Evolutionary conservation across 2,113 vertebrate genomes (phyloP), one percentile per base, ranked within the genome.

Genomic region (Xenopus laevis): DNA sequence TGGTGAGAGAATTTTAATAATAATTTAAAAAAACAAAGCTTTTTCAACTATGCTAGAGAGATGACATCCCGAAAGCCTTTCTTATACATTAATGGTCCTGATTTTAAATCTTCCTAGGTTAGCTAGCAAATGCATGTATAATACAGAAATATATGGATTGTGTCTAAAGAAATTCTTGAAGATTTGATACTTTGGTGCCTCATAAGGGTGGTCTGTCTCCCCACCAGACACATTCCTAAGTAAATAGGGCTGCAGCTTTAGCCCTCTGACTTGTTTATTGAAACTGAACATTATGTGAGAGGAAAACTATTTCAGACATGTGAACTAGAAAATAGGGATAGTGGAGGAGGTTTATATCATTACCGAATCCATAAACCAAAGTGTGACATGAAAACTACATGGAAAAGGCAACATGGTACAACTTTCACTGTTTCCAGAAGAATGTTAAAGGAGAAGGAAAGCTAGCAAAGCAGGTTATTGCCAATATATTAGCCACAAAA

Each of bases 231-330:
- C 30, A 40, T 63, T 63, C 23, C 61, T 63, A 10, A 33, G 12
- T 63, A 17, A 18, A 63, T 17, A 63, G 23, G 30, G 30, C 61
- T 63, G 61, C 15, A 63, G 61, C 61, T 63, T 63, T 63, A 33
- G 23, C 13, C 61, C 33, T 23, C 61, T 63, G 30, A 13, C 18
- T 33, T 63, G 61, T 63, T 33, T 63, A 63, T 40, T 63, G 61
- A 63, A 63, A 40, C 30, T 63, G 13, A 13, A 27, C 61, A 40
- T 63, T 63, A 63, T 63, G 61, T 63, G 23, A 63, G 61, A 15
- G 12, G 40, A 65, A 65, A 65, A 46, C 40, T 65, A 65, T 65
- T 65, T 18, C 40, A 65, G 61, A 63, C 23, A 63, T 46, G 40
- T 65, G 63, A 65, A 65, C 15, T 27, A 64, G 16, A 65, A 46